Percentiles rank a stretch among this genome's conserved stretches.
Conservation (phyloP, 2,888 invertebrate species). For the Thera obeliscata region DNA sequence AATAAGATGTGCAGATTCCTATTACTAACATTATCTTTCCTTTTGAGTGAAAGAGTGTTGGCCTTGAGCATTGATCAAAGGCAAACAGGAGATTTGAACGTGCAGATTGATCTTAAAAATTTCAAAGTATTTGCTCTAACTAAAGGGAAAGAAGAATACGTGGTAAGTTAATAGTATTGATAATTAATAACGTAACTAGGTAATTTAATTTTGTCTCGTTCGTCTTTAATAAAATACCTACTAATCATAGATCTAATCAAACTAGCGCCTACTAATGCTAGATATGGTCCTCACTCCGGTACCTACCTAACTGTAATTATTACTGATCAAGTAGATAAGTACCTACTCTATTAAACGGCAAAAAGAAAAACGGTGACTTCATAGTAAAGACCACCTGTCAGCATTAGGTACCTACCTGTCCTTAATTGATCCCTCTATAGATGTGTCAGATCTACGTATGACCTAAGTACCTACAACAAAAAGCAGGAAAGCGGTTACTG, state of each 20-base stretch:
- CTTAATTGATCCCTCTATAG: no score
- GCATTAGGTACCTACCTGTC: no score
- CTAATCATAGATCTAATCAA: no score
- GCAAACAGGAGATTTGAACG: slow-evolving; percentile 91
- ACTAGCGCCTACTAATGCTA: no score
- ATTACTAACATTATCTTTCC: slow-evolving; percentile 48
- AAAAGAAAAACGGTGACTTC: no score
- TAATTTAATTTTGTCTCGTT: not conserved
- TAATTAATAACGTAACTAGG: not conserved
- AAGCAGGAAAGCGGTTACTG: no score
- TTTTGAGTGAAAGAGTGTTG: slow-evolving; percentile 46
- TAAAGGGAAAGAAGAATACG: slow-evolving; percentile 85
- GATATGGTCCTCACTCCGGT: no score
- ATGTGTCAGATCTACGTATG: no score
- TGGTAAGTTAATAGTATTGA: slow-evolving; percentile 65
- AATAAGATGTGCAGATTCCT: slow-evolving; percentile 50
- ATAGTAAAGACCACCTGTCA: no score
- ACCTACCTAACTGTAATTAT: no score
- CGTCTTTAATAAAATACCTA: not conserved
- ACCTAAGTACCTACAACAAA: no score
- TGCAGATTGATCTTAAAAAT: slow-evolving; percentile 91
- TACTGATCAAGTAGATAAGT: not conserved
- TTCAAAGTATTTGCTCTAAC: slow-evolving; percentile 89
- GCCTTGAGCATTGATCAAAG: slow-evolving; percentile 86
- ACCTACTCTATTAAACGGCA: not conserved